Evolutionary conservation across 2,797 vertebrate species (phyloP), one percentile per base, ranked within the genome.

Genomic region (Helicolenus hilgendorfi): DNA sequence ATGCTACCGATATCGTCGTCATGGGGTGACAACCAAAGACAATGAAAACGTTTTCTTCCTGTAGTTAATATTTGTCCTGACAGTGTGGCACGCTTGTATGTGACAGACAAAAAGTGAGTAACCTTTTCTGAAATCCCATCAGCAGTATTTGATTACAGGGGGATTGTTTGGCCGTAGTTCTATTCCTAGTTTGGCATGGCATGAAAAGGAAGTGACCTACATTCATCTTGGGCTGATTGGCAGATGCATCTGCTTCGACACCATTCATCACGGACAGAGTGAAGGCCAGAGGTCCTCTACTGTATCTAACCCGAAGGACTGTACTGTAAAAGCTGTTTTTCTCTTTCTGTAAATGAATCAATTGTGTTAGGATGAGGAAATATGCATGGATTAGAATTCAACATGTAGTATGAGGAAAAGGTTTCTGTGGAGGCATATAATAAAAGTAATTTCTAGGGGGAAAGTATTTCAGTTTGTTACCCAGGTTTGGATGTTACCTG

Each of bases 181-280:
- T 89, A 91, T 88, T 93, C 86, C 29, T 56, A 71, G 86, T 89
- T 83, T 81, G 88, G 83, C 83, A 92, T 84, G 91, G 79, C 79
- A 89, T 88, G 83, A 85, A 84, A 83, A 92, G 88, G 90, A 93
- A 94, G 86, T 86, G 87, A 87, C 79, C 85, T 94, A 79, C 88
- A 92, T 95, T 94, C 85, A 92, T 96, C 78, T 78, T 70, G 67
- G 80, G 76, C 83, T 94, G 93, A 96, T 87, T 94, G 95, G 88
- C 94, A 92, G 92, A 96, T 93, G 89, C 92, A 94, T 95, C 95
- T 94, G 87, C 56, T 89, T 81, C 13, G 7, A 53, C 74, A 79
- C 80, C 49, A 58, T 83, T 77, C 65, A 79, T 80, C 75, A 72
- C 53, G 7, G 18, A 70, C 13, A 53, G 53, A 77, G 22, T 18